Conservation (phyloP, 2,888 invertebrate species). For the Agrotis puta region DNA sequence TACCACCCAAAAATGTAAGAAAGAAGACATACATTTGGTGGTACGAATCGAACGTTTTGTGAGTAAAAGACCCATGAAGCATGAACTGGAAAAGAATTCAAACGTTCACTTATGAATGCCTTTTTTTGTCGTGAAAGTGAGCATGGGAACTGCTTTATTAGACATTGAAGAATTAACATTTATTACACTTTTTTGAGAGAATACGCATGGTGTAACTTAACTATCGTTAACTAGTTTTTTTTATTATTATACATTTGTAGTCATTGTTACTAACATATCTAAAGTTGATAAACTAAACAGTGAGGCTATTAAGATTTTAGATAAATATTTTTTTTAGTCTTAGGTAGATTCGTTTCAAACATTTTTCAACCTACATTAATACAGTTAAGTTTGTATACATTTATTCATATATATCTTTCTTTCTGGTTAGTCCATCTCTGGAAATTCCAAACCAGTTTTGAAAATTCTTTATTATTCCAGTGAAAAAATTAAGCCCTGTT, state of each 20-base stretch:
- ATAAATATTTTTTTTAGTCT: neutral
- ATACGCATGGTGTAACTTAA: constrained; percentile 34
- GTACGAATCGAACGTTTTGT: neutral
- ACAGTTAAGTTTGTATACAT: too few relatives aligned
- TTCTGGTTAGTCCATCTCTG: too few relatives aligned
- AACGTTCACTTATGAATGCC: constrained; percentile 48
- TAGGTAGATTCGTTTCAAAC: neutral
- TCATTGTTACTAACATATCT: neutral
- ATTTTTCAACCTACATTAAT: too few relatives aligned
- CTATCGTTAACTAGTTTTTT: neutral
- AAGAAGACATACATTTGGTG: neutral
- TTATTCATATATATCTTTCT: too few relatives aligned
- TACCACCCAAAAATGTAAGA: neutral
- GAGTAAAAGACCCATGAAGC: constrained; percentile 6
- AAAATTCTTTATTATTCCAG: too few relatives aligned
- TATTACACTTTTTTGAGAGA: constrained; percentile 40
- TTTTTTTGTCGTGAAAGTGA: constrained; percentile 62
- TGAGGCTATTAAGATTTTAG: neutral
- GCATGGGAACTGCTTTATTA: constrained; percentile 61
- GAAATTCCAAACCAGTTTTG: too few relatives aligned
- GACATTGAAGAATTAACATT: constrained; percentile 53
- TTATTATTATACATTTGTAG: neutral
- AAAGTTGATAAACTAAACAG: neutral
- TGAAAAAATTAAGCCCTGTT: too few relatives aligned
- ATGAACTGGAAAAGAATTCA: constrained; percentile 40